Conservation (phyloP, 2,797 vertebrate genomes). For the Gymnodraco acuticeps region DNA sequence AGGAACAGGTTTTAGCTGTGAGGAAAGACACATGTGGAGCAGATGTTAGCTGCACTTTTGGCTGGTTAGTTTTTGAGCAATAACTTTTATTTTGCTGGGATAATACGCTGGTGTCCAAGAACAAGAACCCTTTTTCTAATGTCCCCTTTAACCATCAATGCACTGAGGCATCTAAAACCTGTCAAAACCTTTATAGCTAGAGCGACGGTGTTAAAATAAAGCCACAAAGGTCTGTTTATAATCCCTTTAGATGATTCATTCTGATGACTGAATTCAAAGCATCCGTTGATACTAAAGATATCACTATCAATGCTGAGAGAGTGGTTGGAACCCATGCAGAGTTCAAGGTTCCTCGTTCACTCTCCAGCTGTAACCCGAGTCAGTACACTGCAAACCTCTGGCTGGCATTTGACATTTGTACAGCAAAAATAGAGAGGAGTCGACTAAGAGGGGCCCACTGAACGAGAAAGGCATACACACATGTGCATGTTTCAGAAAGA, state of each 20-base stretch:
- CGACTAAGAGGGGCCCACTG: constrained; percentile 1
- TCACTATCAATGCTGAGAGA: background rate
- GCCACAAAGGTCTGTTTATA: background rate
- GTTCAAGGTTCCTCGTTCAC: background rate
- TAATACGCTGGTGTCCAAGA: too few relatives aligned
- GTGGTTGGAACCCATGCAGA: background rate
- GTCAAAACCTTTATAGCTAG: background rate
- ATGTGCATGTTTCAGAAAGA: constrained; percentile 1
- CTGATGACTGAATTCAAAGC: background rate
- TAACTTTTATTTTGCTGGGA: background rate
- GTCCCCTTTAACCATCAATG: background rate
- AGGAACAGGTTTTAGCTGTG: background rate
- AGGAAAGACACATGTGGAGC: background rate
- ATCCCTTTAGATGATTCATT: background rate
- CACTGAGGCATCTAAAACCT: background rate
- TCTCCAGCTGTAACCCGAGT: constrained; percentile 39
- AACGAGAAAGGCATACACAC: background rate
- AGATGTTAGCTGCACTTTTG: background rate
- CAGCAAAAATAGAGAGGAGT: constrained; percentile 40
- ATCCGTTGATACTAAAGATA: background rate
- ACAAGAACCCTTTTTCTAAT: too few relatives aligned
- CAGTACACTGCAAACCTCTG: constrained; percentile 8
- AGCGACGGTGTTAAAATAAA: background rate
- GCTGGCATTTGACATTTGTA: constrained; percentile 41
- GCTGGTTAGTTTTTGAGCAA: background rate